Base-by-base conservation (phyloP, 2,113 vertebrate genomes). In the Rana temporaria region DNA sequence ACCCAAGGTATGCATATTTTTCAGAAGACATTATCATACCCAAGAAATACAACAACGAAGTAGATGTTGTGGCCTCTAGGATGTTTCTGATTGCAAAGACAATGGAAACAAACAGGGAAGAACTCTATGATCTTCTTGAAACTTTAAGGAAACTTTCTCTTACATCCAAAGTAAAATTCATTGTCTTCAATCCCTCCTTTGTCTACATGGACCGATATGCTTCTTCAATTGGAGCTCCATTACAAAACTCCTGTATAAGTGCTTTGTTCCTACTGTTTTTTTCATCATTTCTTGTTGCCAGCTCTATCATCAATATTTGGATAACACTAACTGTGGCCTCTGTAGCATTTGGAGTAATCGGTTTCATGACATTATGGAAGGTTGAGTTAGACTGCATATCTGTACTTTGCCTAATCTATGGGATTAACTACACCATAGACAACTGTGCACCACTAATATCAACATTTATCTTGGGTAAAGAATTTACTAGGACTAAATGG, bases 331-430 rank as follows among this genome's bases (percentile, higher is more conserved):
- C 97, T 15, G 93, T 99, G 85, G 95, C 96, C 84, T 99, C 98
- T 0, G 98, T 99, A 59, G 97, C 98, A 89, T 99, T 99, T 56
- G 98, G 98, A 72, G 96, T 98, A 82, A 93, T 99, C 89, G 98
- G 98, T 87, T 99, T 99, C 92, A 99, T 99, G 97, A 99, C 97
- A 18, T 89, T 99, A 74, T 99, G 98, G 97, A 97, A 96, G 75
- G 97, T 99, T 87, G 95, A 99, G 92, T 90, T 99, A 88, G 98
- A 99, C 92, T 99, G 97, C 89, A 94, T 98, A 90, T 99, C 98
- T 55, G 96, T 98, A 89, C 88, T 98, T 84, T 99, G 98, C 90
- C 95, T 99, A 89, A 98, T 99, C 85, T 95, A 98, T 30, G 97
- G 97, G 81, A 90, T 99, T 92, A 99, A 98, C 80, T 96, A 98